phyloP scores from a whole-genome alignment of 2,797 vertebrate genomes.

The Zenarchopterus dispar region DNA sequence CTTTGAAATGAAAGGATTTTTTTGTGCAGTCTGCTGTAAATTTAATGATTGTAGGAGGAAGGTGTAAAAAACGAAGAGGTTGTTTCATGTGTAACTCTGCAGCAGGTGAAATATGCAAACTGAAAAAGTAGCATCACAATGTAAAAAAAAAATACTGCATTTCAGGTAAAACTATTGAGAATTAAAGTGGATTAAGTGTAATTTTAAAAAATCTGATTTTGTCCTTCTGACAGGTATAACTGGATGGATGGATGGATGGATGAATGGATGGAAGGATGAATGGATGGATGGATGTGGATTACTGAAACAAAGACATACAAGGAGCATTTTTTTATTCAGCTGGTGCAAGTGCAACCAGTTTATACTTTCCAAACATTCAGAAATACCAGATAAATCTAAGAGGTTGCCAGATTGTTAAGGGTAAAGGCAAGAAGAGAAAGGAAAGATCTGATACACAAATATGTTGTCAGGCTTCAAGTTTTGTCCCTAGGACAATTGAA shows the following conservation, averaged over 20 bases:
- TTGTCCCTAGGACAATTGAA: too few species aligned
- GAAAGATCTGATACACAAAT: too few species aligned
- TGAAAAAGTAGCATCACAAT: too few species aligned
- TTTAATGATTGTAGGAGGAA: conserved; percentile 3
- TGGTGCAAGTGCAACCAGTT: too few species aligned
- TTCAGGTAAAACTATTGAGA: neutral
- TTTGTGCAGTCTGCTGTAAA: neutral
- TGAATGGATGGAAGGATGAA: neutral
- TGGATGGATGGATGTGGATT: neutral
- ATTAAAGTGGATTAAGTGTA: too few species aligned
- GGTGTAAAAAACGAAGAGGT: neutral
- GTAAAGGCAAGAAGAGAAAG: neutral
- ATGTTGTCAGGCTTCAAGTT: too few species aligned
- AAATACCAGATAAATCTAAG: neutral
- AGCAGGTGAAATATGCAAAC: too few species aligned
- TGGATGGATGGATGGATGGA: neutral
- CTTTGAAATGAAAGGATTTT: neutral
- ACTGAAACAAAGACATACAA: neutral
- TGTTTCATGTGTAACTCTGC: neutral
- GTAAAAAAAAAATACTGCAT: neutral
- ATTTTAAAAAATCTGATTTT: neutral
- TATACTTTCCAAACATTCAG: neutral
- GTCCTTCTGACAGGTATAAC: neutral
- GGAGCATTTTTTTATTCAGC: neutral
- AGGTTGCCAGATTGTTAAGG: neutral